phyloP scores from a whole-genome alignment of 2,797 vertebrate genomes.

The Xenops minutus region DNA sequence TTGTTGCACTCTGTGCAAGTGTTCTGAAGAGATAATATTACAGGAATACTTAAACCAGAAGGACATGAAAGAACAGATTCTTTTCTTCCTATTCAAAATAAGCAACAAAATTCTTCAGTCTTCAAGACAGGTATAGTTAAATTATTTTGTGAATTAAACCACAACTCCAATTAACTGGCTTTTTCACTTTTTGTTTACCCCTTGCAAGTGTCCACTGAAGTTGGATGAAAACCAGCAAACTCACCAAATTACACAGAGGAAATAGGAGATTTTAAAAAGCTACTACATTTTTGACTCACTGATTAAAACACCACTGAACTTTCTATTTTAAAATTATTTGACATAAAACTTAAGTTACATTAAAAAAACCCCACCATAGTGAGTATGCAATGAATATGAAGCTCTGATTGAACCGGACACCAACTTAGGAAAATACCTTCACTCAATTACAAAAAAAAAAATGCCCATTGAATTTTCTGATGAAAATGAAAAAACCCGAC shows the following conservation, averaged over 20 bases:
- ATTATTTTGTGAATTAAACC: not conserved
- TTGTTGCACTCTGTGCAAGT: not conserved
- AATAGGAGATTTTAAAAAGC: not conserved
- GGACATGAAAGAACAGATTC: not conserved
- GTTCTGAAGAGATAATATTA: not conserved
- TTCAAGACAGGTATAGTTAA: not conserved
- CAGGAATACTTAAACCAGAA: not conserved
- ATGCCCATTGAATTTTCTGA: not conserved
- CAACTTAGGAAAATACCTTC: not conserved
- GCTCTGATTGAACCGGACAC: not conserved
- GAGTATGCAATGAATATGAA: not conserved
- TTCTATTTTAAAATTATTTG: not conserved
- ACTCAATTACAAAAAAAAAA: not conserved
- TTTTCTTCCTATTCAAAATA: not conserved
- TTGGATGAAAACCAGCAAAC: not conserved
- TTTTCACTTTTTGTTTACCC: not conserved
- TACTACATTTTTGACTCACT: not conserved
- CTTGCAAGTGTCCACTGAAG: not conserved
- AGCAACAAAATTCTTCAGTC: not conserved
- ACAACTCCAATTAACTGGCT: not conserved
- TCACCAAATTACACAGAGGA: not conserved
- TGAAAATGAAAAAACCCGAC: fast-evolving
- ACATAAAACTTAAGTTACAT: not conserved
- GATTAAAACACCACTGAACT: not conserved
- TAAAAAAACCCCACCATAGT: fast-evolving